Evolutionary conservation across 2,113 vertebrate genomes (phyloP).

Genomic region (Arvicanthis niloticus): DNA sequence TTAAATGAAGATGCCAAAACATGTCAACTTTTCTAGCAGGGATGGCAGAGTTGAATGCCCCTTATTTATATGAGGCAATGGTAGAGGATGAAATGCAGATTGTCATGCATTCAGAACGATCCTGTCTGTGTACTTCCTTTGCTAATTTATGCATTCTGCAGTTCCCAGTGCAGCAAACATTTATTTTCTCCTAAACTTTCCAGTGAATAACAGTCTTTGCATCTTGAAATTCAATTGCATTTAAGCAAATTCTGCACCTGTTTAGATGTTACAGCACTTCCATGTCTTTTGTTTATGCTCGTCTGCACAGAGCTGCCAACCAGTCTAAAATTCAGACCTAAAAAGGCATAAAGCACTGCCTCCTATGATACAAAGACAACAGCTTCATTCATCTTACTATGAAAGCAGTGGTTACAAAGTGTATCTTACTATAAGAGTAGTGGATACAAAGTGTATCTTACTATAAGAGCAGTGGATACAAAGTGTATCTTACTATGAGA

Average conservation of each 20-base stretch:
- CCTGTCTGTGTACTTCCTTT: not conserved
- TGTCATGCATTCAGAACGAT: not conserved
- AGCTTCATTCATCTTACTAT: not conserved
- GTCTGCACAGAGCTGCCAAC: not conserved
- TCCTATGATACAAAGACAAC: not conserved
- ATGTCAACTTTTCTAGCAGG: constrained; percentile 41
- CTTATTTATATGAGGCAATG: not conserved
- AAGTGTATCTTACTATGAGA: not conserved
- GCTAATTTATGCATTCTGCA: constrained; percentile 31
- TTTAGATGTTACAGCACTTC: not conserved
- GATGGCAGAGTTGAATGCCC: constrained; percentile 19
- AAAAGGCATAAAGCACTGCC: not conserved
- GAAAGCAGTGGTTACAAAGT: not conserved
- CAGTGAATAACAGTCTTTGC: constrained; percentile 48
- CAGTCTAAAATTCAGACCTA: not conserved
- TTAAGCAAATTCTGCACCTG: constrained; percentile 44
- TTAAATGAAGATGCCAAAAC: constrained; percentile 57
- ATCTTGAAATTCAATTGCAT: constrained; percentile 48
- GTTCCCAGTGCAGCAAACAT: not conserved
- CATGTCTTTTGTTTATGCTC: not conserved
- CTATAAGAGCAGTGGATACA: not conserved
- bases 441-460: not conserved
- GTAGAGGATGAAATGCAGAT: constrained; percentile 5
- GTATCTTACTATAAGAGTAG: not conserved
- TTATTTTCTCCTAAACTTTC: constrained; percentile 47